A percentile compares a stretch with the other conserved stretches of the same genome.
Evolutionary conservation across 2,797 vertebrate genomes (phyloP).

Genomic region (Rhodeus uyekii): DNA sequence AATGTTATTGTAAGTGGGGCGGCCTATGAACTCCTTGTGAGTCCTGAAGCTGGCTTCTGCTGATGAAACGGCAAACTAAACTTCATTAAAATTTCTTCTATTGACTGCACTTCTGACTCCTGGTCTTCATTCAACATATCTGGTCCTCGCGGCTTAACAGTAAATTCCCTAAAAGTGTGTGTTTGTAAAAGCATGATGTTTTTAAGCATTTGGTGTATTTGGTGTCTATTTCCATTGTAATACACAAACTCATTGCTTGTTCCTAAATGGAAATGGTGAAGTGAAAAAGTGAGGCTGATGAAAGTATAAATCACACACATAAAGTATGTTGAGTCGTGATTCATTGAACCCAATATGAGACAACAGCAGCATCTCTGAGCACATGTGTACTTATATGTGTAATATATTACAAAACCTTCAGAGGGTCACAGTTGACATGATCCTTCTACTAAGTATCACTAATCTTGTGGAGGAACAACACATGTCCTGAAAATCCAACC

Average conservation of each 20-base stretch:
- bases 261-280: not conserved
- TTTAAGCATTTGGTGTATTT: not conserved
- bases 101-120: no score
- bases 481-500: constrained; percentile 44
- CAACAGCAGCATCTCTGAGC: not conserved
- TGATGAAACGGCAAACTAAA: no score
- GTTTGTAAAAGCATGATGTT: not conserved
- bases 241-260: not conserved
- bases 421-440: not conserved
- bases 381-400: constrained; percentile 11
- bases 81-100: no score
- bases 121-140: no score
- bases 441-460: constrained; percentile 31
- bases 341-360: not conserved
- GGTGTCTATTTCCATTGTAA: not conserved
- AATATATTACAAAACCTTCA: constrained; percentile 17
- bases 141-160: no score
- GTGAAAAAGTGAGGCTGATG: not conserved
- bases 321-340: constrained; percentile 4
- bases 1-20: no score
- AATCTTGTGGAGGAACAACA: constrained; percentile 42
- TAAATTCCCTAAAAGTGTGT: not conserved
- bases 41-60: no score
- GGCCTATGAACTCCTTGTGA: no score
- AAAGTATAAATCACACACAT: not conserved